A percentile compares a stretch with the other conserved stretches of the same genome.
Conservation (phyloP, 2,797 vertebrate genomes). For the Botia almorhae region DNA sequence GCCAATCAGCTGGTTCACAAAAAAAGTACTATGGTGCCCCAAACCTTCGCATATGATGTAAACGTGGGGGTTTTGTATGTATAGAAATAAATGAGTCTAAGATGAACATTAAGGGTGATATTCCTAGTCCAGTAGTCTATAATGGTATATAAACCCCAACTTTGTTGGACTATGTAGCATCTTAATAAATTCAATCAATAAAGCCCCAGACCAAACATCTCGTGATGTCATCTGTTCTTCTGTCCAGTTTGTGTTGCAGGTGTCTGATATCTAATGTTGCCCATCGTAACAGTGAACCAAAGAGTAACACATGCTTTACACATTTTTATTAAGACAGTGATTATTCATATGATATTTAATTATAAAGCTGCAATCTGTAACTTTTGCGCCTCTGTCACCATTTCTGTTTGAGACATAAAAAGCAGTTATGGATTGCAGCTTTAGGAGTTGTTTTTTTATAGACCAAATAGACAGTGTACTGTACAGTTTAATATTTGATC, state of each 20-base stretch:
- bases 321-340: no score
- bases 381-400: no score
- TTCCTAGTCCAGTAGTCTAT: constrained; percentile 85
- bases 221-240: constrained; percentile 69
- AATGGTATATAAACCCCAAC: constrained; percentile 85
- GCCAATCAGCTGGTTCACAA: constrained; percentile 38
- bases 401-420: neutral
- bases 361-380: no score
- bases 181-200: constrained; percentile 94
- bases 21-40: constrained; percentile 68
- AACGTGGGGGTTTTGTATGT: constrained; percentile 87
- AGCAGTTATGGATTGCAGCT: neutral
- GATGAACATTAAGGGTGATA: constrained; percentile 74
- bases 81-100: constrained; percentile 80
- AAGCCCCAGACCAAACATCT: constrained; percentile 81
- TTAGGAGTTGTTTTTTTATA: neutral
- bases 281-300: no score
- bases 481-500: neutral
- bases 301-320: no score
- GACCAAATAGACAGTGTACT: neutral
- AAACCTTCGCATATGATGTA: constrained; percentile 76
- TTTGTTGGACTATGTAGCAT: constrained; percentile 97
- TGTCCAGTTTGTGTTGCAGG: neutral
- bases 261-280: neutral
- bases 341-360: no score